phyloP scores from a whole-genome alignment of 2,113 vertebrate species.

The Litocranius walleri region DNA sequence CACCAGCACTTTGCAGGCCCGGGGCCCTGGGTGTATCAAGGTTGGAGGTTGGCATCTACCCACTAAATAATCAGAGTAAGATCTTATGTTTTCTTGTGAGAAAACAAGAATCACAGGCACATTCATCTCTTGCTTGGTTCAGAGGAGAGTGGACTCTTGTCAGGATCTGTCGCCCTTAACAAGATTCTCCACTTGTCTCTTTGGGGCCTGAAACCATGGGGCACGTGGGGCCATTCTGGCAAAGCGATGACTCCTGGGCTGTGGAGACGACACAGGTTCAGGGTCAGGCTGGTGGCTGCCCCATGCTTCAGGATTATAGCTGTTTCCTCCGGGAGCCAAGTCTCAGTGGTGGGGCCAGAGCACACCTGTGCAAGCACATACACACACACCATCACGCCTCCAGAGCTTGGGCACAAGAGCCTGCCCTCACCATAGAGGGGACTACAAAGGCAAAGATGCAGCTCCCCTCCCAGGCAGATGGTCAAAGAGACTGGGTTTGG shows the following conservation, averaged over 20 bases:
- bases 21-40: not conserved
- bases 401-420: not conserved
- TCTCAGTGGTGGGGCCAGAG: not conserved
- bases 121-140: not conserved
- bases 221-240: not conserved
- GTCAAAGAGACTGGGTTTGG: not conserved
- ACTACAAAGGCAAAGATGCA: not conserved
- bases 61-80: not conserved
- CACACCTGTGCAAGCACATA: fast-evolving
- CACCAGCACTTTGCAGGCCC: not conserved
- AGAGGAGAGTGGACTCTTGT: not conserved
- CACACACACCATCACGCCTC: not conserved
- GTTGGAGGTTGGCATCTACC: fast-evolving
- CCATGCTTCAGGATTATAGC: not conserved
- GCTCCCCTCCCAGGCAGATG: not conserved
- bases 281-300: not conserved
- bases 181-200: not conserved
- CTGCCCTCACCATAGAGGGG: not conserved
- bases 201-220: not conserved
- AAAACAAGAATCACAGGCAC: not conserved
- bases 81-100: not conserved
- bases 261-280: not conserved
- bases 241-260: not conserved
- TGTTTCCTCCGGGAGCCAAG: not conserved
- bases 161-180: not conserved